Evolutionary conservation across 1,140 invertebrate genomes (phyloP).

Genomic region (Phymorhynchus buccinoides): DNA sequence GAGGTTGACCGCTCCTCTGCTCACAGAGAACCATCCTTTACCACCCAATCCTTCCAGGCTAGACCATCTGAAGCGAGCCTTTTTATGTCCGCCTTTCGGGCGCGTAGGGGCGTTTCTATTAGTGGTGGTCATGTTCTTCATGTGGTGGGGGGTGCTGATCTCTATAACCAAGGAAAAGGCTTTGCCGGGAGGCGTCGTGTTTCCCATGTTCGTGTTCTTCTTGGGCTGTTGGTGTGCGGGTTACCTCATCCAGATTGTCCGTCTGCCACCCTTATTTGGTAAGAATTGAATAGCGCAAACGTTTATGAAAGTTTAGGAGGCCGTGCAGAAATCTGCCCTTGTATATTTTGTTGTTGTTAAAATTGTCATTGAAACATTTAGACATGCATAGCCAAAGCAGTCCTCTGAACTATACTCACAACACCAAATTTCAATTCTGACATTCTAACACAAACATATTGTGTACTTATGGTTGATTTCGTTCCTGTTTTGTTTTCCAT

Average conservation of each 20-base stretch:
- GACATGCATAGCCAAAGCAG: too few species aligned
- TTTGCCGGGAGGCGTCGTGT: conserved; percentile 84
- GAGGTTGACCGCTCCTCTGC: conserved; percentile 39
- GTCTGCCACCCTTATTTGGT: conserved; percentile 82
- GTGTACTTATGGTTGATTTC: not conserved
- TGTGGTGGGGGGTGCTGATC: conserved; percentile 84
- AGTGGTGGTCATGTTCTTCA: conserved; percentile 68
- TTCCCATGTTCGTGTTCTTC: conserved; percentile 80
- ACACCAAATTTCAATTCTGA: too few species aligned
- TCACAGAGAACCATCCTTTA: conserved; percentile 56
- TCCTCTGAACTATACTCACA: too few species aligned
- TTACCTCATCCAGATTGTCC: conserved; percentile 83
- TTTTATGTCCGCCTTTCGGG: conserved; percentile 65
- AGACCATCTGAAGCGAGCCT: conserved; percentile 50
- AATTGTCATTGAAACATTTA: not conserved
- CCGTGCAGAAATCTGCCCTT: not conserved
- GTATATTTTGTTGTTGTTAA: not conserved
- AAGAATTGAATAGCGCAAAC: conserved; percentile 38
- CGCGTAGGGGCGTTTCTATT: conserved; percentile 55
- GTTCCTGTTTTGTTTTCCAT: not conserved
- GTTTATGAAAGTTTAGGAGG: not conserved
- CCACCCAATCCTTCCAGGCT: conserved; percentile 50
- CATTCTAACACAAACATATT: too few species aligned
- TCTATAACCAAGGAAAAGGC: conserved; percentile 83
- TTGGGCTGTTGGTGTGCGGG: conserved; percentile 83